Percentiles rank a stretch among this genome's conserved stretches.
phyloP scores from a whole-genome alignment of 2,888 invertebrate genomes.

The Stictocephala bisonia region DNA sequence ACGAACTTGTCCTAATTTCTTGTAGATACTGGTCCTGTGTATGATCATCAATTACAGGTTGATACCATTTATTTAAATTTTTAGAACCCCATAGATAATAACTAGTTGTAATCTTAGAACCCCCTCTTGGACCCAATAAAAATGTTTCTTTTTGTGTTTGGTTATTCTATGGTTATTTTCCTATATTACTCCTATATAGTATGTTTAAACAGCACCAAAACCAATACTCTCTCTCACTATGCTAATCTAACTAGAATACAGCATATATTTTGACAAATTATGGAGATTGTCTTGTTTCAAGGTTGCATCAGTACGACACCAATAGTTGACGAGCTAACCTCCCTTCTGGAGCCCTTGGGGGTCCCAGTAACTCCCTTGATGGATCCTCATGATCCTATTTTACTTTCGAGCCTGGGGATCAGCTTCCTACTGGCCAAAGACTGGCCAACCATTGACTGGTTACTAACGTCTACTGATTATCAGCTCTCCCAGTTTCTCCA shows the following conservation, averaged over 20 bases:
- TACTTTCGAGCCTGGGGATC: slow-evolving; percentile 2
- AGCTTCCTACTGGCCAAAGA: slow-evolving; percentile 6
- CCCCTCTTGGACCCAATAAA: too few species aligned
- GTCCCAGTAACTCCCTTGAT: not conserved
- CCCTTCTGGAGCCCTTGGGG: slow-evolving; percentile 11
- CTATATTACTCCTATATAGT: too few species aligned
- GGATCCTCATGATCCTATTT: not conserved
- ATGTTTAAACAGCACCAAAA: too few species aligned
- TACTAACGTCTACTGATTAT: slow-evolving; percentile 2
- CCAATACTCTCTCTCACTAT: too few species aligned
- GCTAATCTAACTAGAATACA: not conserved
- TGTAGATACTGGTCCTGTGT: too few species aligned
- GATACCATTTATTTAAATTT: too few species aligned
- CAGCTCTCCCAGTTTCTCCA: not conserved
- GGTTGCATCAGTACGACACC: not conserved
- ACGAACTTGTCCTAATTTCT: too few species aligned
- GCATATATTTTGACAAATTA: not conserved
- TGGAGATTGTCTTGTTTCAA: not conserved
- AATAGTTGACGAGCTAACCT: not conserved
- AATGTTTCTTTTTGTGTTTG: too few species aligned
- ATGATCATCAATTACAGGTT: too few species aligned
- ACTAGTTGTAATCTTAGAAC: too few species aligned
- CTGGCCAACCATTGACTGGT: slow-evolving; percentile 1
- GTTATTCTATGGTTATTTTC: too few species aligned
- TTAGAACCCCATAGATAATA: too few species aligned